Percentiles rank a stretch among this genome's conserved stretches.
Evolutionary conservation across 2,113 vertebrate genomes (phyloP).

Genomic region (Galeopterus variegatus): DNA sequence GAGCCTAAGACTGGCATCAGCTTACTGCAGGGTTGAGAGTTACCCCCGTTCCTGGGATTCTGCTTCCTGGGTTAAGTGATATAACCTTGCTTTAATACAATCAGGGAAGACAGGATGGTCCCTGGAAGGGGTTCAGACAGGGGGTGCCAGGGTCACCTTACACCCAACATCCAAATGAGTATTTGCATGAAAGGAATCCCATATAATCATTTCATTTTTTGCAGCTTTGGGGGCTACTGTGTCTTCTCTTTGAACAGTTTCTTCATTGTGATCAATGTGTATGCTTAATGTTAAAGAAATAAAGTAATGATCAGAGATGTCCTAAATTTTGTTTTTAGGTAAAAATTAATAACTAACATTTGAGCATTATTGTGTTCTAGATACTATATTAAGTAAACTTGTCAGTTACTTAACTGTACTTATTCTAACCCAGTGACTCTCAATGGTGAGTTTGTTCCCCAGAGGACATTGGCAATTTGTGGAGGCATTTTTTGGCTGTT

Average conservation of each 20-base stretch:
- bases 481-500: background rate
- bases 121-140: background rate
- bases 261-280: background rate
- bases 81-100: background rate
- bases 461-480: background rate
- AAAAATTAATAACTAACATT: background rate
- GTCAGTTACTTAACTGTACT: background rate
- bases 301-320: background rate
- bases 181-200: background rate
- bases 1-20: background rate
- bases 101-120: background rate
- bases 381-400: background rate
- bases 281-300: background rate
- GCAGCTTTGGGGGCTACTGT: background rate
- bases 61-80: background rate
- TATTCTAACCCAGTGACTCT: background rate
- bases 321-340: background rate
- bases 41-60: background rate
- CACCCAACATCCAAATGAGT: background rate
- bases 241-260: background rate
- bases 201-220: background rate
- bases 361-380: background rate
- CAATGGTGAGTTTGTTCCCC: background rate
- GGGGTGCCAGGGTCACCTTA: background rate
- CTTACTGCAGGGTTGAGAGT: no score